Evolutionary conservation across 2,888 invertebrate species (phyloP), one percentile per base, ranked within the genome.

Genomic region (Morpho achilles): DNA sequence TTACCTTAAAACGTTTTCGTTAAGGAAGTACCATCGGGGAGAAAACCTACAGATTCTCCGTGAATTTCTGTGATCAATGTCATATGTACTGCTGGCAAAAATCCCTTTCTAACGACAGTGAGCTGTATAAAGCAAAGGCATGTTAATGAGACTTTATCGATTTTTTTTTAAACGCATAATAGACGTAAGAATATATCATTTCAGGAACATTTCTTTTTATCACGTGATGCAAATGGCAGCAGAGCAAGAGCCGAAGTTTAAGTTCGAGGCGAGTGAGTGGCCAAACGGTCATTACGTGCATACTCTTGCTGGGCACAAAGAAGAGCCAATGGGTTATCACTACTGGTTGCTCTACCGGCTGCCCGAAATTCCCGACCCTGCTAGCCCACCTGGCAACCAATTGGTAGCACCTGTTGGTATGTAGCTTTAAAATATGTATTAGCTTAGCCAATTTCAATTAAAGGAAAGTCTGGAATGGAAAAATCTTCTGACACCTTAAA

Each of bases 281-380:
- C 97, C 97, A 1, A 97, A 97, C 77, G 97, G 97, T 0, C 97
- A 97, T 79, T 97, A 97, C 80, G 96, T 97, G 32, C 97, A 97
- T 82, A 97, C 97, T 0, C 89, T 97, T 66, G 95, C 94, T 0
- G 95, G 95, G 0, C 94, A 94, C 75, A 94, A 94, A 77, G 96
- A 96, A 75, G 95, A 95, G 73, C 95, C 95, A 0, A 94, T 95
- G 93, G 94, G 96, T 51, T 97, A 97, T 81, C 95, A 96, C 78
- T 97, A 97, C 84, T 97, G 97, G 97, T 85, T 97, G 69, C 91
- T 97, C 68, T 97, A 97, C 85, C 94, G 96, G 70, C 91, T 97
- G 73, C 94, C 95, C 0, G 94, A 95, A 76, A 91, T 94, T 58
- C 97, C 97, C 0, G 96, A 96, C 84, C 94, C 96, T 0, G 89